Evolutionary conservation across 2,797 vertebrate genomes (phyloP).

Genomic region (Thamnophis elegans): DNA sequence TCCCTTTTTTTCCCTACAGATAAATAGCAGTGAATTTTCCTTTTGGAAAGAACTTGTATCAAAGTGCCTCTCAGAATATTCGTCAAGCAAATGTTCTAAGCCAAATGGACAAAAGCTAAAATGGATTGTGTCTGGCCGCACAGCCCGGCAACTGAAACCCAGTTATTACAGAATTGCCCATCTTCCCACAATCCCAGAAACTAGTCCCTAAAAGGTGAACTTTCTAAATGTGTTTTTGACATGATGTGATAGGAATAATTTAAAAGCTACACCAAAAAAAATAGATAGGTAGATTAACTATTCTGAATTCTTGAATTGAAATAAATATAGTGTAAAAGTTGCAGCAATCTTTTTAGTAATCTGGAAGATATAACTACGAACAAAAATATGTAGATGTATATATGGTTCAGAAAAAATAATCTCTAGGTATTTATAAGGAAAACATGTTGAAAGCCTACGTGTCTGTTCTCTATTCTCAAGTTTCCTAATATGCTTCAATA

Average conservation of each 20-base stretch:
- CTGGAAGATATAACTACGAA: background rate
- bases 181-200: slow-evolving; percentile 95
- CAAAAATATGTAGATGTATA: background rate
- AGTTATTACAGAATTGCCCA: slow-evolving; percentile 94
- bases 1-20: slow-evolving; percentile 65
- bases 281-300: background rate
- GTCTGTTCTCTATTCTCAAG: background rate
- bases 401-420: background rate
- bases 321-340: background rate
- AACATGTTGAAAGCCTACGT: background rate
- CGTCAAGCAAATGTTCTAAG: slow-evolving; percentile 87
- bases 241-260: background rate
- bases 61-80: slow-evolving; percentile 92
- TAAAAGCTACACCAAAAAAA: background rate
- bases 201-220: slow-evolving; percentile 71
- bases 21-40: slow-evolving; percentile 83
- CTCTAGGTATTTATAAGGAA: background rate
- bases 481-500: background rate
- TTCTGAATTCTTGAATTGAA: background rate
- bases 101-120: slow-evolving; percentile 89
- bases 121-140: slow-evolving; percentile 94
- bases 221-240: background rate
- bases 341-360: background rate
- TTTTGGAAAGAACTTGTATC: slow-evolving; percentile 86
- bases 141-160: slow-evolving; percentile 88